Base-by-base conservation (phyloP, 1,140 invertebrate genomes). In the Diorhabda sublineata region DNA sequence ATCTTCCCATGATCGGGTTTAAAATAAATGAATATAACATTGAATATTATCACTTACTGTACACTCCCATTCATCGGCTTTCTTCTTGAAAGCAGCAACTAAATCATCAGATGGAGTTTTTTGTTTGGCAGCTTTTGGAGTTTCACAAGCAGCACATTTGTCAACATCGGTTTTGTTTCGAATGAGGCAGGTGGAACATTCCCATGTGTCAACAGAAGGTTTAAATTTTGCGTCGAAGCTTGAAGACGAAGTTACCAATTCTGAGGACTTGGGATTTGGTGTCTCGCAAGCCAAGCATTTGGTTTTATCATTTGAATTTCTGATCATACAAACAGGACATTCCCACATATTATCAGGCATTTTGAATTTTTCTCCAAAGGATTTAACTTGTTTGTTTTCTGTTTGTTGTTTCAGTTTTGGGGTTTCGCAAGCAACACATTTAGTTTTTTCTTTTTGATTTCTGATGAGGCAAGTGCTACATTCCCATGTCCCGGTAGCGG, bases 131-230 rank as follows among this genome's bases (percentile, higher is more conserved):
- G 85, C 83, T 77, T 85, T 88, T 5, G 81, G 73, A 4, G 84
- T 81, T 71, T 84, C 83, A 79, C 90, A 92, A 6, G 88, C 88
- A 3, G 85, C 81, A 81, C 91, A 92, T 69, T 86, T 89, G 3
- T 71, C 72, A 11, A 80, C 80, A 6, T 81, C 81, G 11, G 80
- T 74, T 58, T 88, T 85, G 79, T 92, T 92, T 61, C 82, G 80
- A 2, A 91, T 82, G 82, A 87, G 84, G 80, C 91, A 92, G 58
- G 81, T 82, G 6, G 80, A 74, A 81, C 90, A 92, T 67, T 89
- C 86, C 90, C 90, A 91, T 64, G 80, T 77, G 83, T 80, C 69
- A 5, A 61, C 63, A 0, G 74, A 59, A 11, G 76, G 70, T 68
- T 80, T 77, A 58, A 81, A 81, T 66, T 81, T 74, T 5, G 73